Evolutionary conservation across 2,797 vertebrate species (phyloP), one percentile per base, ranked within the genome.

Genomic region (Channa striata): DNA sequence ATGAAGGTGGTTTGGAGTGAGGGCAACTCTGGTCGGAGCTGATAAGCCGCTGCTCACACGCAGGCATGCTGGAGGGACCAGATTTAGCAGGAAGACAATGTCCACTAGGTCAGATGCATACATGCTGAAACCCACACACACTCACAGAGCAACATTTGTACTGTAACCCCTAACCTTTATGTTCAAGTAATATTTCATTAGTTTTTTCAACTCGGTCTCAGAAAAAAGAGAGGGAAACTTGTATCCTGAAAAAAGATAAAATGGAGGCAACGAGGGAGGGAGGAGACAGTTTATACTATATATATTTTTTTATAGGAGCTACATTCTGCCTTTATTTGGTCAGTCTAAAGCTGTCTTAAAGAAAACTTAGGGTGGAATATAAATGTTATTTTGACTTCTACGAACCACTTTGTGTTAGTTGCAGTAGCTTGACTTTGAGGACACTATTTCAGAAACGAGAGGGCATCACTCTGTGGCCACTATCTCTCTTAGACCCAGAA

Each of bases 81-180:
- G 94, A 97, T 98, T 96, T 95, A 92, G 94, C 92, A 92, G 81
- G 91, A 94, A 96, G 95, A 97, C 96, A 97, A 96, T 97, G 95
- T 96, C 92, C 94, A 94, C 91, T 91, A 94, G 94, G 94, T 95
- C 82, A 76, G 58, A 59, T 53, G 78, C 89, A 87, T 51, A 63
- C 72, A 71, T 14, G 46, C 43, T 8, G 36, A 50, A 36, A 77
- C 59, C 71, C 51, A 78, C 65, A 67, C 44, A 42, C 52, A 36
- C 17, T 42, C 54, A 68, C 68, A 56, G 44, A 48, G 71, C 61
- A 42, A 37, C 9, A 3, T 56, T 20, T 25, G 23, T 48, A 76
- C 64, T 74, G 59, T 37, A 59, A 49, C 13, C 40, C 59, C 34
- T 19, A 20, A 62, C 33, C 51, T 49, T 36, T 40, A 23, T 0